Evolutionary conservation across 2,797 vertebrate species (phyloP).

Genomic region (Pterois miles): DNA sequence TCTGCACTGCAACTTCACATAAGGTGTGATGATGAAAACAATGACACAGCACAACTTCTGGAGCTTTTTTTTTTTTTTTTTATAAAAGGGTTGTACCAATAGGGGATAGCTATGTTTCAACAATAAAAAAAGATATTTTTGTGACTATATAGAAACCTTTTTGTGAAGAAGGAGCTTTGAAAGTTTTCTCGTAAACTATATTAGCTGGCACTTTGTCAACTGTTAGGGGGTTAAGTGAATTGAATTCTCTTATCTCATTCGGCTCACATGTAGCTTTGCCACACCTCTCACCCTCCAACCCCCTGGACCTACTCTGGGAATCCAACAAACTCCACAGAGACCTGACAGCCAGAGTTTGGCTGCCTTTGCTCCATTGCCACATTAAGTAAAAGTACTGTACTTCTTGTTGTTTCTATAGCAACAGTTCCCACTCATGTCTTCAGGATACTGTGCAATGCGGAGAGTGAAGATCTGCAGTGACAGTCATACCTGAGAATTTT

Average conservation of each 20-base stretch:
- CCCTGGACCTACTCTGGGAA: constrained; percentile 23
- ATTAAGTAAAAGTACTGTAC: constrained; percentile 72
- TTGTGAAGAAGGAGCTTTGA: not conserved
- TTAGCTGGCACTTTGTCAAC: not conserved
- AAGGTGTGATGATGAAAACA: not conserved
- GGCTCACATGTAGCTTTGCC: constrained; percentile 11
- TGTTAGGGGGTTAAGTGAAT: constrained; percentile 13
- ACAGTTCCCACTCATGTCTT: constrained; percentile 77
- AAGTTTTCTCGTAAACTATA: constrained; percentile 3
- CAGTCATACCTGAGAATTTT: constrained; percentile 46
- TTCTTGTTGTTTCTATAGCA: constrained; percentile 84
- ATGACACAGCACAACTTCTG: not conserved
- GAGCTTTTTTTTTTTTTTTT: too few relatives aligned
- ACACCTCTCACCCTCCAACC: constrained; percentile 10
- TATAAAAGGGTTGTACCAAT: not conserved
- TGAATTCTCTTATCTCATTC: constrained; percentile 35
- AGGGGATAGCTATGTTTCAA: not conserved
- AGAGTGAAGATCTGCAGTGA: constrained; percentile 42
- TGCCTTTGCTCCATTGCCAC: constrained; percentile 61
- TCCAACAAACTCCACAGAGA: constrained; percentile 45
- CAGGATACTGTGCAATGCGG: constrained; percentile 63
- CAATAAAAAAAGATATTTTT: not conserved
- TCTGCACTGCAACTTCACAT: constrained; percentile 33
- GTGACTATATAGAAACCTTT: not conserved
- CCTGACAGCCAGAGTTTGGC: constrained; percentile 61